phyloP scores from a whole-genome alignment of 2,888 invertebrate genomes.

The Acleris cristana region DNA sequence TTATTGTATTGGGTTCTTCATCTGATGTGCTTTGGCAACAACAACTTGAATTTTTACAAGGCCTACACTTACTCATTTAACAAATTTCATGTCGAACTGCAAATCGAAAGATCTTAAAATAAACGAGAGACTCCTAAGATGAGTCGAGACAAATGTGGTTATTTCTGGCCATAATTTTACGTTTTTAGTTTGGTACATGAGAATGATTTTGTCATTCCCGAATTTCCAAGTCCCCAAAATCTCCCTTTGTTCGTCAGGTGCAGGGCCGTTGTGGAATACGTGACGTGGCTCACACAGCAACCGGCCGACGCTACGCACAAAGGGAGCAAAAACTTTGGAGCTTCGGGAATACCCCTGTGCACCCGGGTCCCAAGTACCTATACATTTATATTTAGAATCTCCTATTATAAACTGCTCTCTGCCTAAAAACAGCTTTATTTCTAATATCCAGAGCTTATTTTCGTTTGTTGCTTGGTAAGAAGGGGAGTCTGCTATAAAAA shows the following conservation, averaged over 20 bases:
- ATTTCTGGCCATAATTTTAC: too few species aligned
- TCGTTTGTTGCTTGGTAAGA: conserved; percentile 29
- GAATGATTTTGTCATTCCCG: conserved; percentile 4
- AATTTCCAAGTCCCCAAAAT: conserved; percentile 16
- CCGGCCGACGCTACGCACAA: conserved; percentile 49
- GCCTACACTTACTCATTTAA: too few species aligned
- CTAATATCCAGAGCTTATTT: conserved; percentile 35
- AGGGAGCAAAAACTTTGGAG: conserved; percentile 54
- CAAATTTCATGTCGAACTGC: too few species aligned
- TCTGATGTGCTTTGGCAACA: too few species aligned
- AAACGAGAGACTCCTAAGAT: too few species aligned
- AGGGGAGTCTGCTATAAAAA: conserved; percentile 48
- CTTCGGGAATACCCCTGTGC: conserved; percentile 60
- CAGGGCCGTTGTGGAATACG: conserved; percentile 43
- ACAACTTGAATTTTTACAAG: too few species aligned
- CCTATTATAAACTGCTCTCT: conserved; percentile 8
- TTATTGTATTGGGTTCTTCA: background rate
- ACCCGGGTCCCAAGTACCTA: conserved; percentile 39
- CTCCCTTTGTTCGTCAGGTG: conserved; percentile 45
- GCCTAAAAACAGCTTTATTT: conserved; percentile 44
- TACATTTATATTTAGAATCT: conserved; percentile 9
- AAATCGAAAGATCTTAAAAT: too few species aligned
- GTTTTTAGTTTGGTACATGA: background rate
- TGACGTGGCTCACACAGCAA: conserved; percentile 48
- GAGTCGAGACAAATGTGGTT: too few species aligned